phyloP scores from a whole-genome alignment of 1,140 invertebrate species.

The Tyrophagus putrescentiae region DNA sequence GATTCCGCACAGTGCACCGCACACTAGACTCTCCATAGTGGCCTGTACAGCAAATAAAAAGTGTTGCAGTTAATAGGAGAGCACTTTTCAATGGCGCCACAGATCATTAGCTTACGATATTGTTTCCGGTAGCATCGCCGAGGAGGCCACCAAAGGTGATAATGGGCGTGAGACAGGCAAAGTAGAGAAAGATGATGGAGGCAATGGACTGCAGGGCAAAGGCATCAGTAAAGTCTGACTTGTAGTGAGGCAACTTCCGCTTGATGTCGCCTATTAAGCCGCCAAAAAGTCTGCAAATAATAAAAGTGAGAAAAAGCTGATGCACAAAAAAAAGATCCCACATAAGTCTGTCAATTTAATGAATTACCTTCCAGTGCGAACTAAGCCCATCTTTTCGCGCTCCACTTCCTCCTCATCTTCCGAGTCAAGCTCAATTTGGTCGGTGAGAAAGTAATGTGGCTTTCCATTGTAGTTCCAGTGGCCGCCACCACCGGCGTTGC shows the following conservation, averaged over 20 bases:
- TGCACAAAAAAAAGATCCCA: too few relatives aligned
- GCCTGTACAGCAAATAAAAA: constrained; percentile 42
- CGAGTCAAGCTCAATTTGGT: constrained; percentile 50
- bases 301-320: too few relatives aligned
- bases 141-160: constrained; percentile 91
- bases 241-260: constrained; percentile 67
- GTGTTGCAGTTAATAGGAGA: constrained; percentile 13
- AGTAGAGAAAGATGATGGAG: constrained; percentile 89
- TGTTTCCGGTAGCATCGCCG: constrained; percentile 80
- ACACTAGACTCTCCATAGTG: constrained; percentile 90
- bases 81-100: neutral
- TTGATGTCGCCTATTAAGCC: constrained; percentile 86
- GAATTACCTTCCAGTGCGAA: constrained; percentile 55
- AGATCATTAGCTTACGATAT: constrained; percentile 48
- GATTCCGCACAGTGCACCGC: constrained; percentile 86
- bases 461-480: constrained; percentile 48
- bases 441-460: constrained; percentile 23
- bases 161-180: constrained; percentile 92
- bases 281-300: constrained; percentile 60
- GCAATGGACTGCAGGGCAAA: constrained; percentile 83
- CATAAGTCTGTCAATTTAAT: too few relatives aligned
- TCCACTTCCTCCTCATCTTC: constrained; percentile 55
- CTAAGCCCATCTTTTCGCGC: constrained; percentile 68
- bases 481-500: neutral
- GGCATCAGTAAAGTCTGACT: constrained; percentile 55